Conservation (phyloP, 2,113 vertebrate species). For the Grammomys surdaster region DNA sequence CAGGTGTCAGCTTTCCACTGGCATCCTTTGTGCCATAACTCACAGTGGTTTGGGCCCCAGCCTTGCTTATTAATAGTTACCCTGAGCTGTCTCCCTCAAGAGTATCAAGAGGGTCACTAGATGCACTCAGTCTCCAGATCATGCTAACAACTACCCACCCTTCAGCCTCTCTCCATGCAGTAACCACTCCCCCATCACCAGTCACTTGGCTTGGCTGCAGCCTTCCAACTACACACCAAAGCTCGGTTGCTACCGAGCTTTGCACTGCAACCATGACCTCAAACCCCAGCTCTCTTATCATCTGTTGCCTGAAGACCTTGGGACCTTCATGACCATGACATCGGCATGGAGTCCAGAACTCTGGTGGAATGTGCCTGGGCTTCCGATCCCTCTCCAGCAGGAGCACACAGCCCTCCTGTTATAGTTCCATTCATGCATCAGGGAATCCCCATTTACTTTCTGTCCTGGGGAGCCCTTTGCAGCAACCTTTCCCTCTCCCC, state of each 20-base stretch:
- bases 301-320: neutral
- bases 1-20: neutral
- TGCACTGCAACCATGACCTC: neutral
- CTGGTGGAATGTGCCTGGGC: neutral
- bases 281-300: neutral
- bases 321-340: neutral
- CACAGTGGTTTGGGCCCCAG: conserved; percentile 73
- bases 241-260: no score
- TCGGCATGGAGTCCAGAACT: neutral
- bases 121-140: neutral
- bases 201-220: neutral
- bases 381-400: neutral
- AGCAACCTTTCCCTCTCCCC: neutral
- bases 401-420: neutral
- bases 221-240: neutral
- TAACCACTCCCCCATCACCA: neutral
- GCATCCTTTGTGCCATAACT: conserved; percentile 82
- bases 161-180: conserved; percentile 45
- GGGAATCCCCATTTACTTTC: neutral
- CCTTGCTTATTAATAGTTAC: conserved; percentile 76
- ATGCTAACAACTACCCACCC: neutral
- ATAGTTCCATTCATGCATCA: neutral
- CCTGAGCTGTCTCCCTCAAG: neutral
- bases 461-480: neutral
- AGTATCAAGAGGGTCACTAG: neutral